These are phyloP conservation scores for Gasteruption jaculator DNA, from an alignment of 2,888 invertebrate genomes.

Conservation along the genomic window DNA sequence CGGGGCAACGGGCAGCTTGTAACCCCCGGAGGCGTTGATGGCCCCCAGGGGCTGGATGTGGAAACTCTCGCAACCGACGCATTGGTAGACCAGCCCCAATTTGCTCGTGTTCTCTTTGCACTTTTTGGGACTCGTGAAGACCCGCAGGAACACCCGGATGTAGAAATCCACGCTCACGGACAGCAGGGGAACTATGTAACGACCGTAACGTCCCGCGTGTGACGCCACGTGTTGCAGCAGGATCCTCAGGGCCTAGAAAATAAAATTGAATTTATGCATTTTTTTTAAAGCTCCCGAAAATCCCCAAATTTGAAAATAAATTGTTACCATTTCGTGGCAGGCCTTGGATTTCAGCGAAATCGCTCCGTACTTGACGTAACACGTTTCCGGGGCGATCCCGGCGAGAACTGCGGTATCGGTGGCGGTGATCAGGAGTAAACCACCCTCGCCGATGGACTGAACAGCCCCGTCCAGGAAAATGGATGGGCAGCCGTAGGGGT, in stretches of 20 bases:
- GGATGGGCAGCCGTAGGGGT: slow-evolving; percentile 96
- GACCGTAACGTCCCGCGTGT: slow-evolving; percentile 88
- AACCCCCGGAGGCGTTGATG: slow-evolving; percentile 57
- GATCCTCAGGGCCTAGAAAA: slow-evolving; percentile 80
- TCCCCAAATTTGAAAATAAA: slow-evolving; percentile 1
- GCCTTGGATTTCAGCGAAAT: slow-evolving; percentile 78
- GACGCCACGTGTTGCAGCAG: slow-evolving; percentile 84
- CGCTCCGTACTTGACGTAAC: slow-evolving; percentile 89
- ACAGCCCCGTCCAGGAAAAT: slow-evolving; percentile 88
- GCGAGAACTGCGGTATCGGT: slow-evolving; percentile 97
- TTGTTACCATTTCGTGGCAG: slow-evolving; percentile 89
- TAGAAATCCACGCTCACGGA: slow-evolving; percentile 96
- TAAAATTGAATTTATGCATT: slow-evolving; percentile 9
- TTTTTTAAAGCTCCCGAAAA: neutral
- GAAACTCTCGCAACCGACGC: slow-evolving; percentile 82
- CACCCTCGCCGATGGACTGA: slow-evolving; percentile 75
- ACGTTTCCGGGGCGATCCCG: slow-evolving; percentile 93
- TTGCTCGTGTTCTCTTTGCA: slow-evolving; percentile 88
- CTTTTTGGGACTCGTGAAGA: slow-evolving; percentile 73
- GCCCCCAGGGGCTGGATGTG: slow-evolving; percentile 73
- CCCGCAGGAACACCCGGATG: slow-evolving; percentile 84
- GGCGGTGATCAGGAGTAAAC: slow-evolving; percentile 89
- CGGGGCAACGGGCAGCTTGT: slow-evolving; percentile 67
- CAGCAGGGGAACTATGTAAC: slow-evolving; percentile 86
- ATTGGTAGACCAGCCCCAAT: slow-evolving; percentile 82